Base-by-base conservation (phyloP, 2,797 vertebrate genomes). In the Helarctos malayanus region DNA sequence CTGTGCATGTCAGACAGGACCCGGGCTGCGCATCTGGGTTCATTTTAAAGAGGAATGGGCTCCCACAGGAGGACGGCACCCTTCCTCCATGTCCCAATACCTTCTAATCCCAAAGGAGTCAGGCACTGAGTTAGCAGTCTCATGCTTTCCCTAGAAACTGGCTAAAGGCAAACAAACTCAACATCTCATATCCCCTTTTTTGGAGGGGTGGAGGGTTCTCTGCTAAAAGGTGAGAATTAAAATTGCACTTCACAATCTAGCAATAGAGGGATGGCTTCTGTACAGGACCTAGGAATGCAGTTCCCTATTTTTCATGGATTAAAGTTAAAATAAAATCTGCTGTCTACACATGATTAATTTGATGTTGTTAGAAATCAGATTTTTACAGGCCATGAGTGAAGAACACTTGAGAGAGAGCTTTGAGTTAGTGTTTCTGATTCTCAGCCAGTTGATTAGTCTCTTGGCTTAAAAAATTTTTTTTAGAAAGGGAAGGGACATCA, bases 331-430 rank as follows among this genome's bases (percentile, higher is more conserved):
- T 79, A 93, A 97, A 92, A 91, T 89, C n/a, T 47, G 68, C n/a
- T 98, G 93, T 75, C 80, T 56, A 73, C 3, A 98, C 80, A 94
- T 98, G 97, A 97, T 98, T 97, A 97, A 94, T 94, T 96, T 97
- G 69, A 97, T 73, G 4, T 81, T 97, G 65, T 93, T 97, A 41
- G 19, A 96, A 98, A 96, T 97, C 88, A 93, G n/a, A 96, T 97
- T 98, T 98, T 98, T 97, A 89, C 27, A 79, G 94, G 89, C 80
- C 75, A 83, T 80, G 80, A 97, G 97, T 92, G 92, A 71, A 96
- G 71, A 82, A 95, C 90, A 96, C 95, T 97, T 59, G 65, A 78
- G 94, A 95, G 25, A 75, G 88, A 76, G 45, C 61, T 96, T 32
- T 94, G 57, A n/a, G 87, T 96, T 92, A 90, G 32, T 86, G 27